These are phyloP conservation scores for Girardinichthys multiradiatus DNA, from an alignment of 2,113 vertebrate species.

Conservation along the genomic window DNA sequence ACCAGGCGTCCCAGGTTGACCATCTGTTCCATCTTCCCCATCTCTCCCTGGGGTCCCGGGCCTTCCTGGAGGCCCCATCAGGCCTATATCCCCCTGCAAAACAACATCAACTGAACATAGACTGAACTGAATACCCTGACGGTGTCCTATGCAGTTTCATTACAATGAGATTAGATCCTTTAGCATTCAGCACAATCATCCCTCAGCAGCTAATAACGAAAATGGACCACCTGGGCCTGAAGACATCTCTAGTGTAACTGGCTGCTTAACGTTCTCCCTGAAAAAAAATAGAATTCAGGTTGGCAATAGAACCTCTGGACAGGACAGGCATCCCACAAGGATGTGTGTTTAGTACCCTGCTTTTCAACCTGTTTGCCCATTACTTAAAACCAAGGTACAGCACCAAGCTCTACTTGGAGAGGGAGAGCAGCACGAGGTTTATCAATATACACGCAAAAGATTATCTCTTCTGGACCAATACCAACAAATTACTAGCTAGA, in stretches of 20 bases:
- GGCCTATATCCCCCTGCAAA: conserved; percentile 81
- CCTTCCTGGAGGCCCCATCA: conserved; percentile 78
- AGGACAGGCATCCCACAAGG: background rate
- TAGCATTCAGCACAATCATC: too few relatives aligned
- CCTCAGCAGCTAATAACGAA: too few relatives aligned
- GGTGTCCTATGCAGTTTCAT: too few relatives aligned
- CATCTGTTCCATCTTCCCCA: conserved; percentile 82
- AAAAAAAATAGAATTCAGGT: background rate
- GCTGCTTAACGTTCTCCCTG: background rate
- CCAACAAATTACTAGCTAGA: too few relatives aligned
- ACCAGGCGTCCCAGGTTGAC: conserved; percentile 79
- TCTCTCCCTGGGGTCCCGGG: conserved; percentile 79
- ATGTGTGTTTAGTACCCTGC: background rate
- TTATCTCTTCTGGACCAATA: too few relatives aligned
- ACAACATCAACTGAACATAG: conserved; percentile 5
- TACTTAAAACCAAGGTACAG: background rate
- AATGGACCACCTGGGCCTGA: too few relatives aligned
- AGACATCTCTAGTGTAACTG: background rate
- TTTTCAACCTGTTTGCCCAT: background rate
- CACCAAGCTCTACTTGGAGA: too few relatives aligned
- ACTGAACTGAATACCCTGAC: too few relatives aligned
- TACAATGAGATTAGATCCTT: too few relatives aligned
- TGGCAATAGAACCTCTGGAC: background rate
- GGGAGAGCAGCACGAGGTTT: too few relatives aligned
- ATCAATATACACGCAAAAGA: too few relatives aligned